These are phyloP conservation scores for Pelecanoides urinatrix DNA, from an alignment of 2,113 vertebrate genomes.

Conservation along the genomic window DNA sequence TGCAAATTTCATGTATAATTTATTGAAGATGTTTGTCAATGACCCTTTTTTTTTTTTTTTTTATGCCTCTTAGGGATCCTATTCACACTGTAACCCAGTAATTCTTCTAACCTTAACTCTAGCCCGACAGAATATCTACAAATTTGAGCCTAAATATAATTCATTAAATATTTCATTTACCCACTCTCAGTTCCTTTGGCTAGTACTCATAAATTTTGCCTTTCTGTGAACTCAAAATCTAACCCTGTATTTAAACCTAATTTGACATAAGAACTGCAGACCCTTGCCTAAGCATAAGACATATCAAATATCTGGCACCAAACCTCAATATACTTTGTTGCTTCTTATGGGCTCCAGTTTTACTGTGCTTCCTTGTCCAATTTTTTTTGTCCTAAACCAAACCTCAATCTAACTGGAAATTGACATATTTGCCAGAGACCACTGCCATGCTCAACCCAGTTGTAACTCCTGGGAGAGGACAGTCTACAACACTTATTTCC, in stretches of 20 bases:
- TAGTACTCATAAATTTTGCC: not conserved
- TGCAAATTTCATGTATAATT: not conserved
- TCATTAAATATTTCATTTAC: not conserved
- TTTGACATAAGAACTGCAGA: not conserved
- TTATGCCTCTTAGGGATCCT: not conserved
- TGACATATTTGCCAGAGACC: not conserved
- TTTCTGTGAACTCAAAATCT: not conserved
- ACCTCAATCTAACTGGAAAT: not conserved
- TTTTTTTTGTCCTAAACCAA: not conserved
- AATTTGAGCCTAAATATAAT: not conserved
- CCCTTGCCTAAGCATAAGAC: not conserved
- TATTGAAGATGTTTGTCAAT: not conserved
- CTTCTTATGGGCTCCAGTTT: not conserved
- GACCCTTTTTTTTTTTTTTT: not conserved
- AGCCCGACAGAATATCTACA: not conserved
- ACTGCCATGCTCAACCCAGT: not conserved
- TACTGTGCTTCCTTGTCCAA: not conserved
- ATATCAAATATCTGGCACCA: not conserved
- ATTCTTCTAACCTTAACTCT: not conserved
- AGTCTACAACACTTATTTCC: not conserved
- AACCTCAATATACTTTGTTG: not conserved
- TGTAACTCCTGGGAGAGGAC: not conserved
- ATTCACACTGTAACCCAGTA: not conserved
- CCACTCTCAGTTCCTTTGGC: not conserved
- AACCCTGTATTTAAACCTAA: not conserved